phyloP scores from a whole-genome alignment of 2,797 vertebrate species.

The Psittacula echo region DNA sequence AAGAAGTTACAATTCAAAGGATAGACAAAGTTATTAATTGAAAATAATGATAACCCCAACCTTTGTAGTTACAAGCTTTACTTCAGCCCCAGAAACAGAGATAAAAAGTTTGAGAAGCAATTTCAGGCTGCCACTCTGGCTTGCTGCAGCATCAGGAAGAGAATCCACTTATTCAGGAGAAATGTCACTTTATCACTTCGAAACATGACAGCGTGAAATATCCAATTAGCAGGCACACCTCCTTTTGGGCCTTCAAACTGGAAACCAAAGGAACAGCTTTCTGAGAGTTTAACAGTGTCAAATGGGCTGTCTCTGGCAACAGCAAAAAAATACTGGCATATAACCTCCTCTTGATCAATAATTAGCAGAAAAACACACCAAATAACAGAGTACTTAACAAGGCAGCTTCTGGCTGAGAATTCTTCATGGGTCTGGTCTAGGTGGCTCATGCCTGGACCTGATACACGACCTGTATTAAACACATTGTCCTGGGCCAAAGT shows the following conservation, averaged over 20 bases:
- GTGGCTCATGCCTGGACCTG: not conserved
- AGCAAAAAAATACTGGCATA: not conserved
- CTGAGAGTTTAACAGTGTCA: not conserved
- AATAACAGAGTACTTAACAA: not conserved
- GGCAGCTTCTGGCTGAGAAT: not conserved
- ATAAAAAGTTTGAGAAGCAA: not conserved
- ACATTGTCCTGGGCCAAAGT: not conserved
- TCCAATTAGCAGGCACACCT: not conserved
- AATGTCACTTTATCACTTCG: not conserved
- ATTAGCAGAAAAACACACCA: not conserved
- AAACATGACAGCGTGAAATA: not conserved
- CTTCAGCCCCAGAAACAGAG: not conserved
- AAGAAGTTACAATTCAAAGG: slow-evolving; percentile 47
- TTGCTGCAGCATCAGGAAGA: not conserved
- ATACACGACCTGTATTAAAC: not conserved
- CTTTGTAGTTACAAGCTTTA: slow-evolving; percentile 19
- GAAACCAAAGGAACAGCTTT: not conserved
- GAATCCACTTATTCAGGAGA: not conserved
- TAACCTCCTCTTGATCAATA: not conserved
- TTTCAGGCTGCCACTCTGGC: not conserved
- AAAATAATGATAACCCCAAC: slow-evolving; percentile 35
- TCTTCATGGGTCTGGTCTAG: not conserved
- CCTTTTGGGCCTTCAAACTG: not conserved
- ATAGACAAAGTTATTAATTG: slow-evolving; percentile 50
- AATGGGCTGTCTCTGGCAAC: not conserved